phyloP scores from a whole-genome alignment of 2,113 vertebrate genomes.

The Pelmatolapia mariae region DNA sequence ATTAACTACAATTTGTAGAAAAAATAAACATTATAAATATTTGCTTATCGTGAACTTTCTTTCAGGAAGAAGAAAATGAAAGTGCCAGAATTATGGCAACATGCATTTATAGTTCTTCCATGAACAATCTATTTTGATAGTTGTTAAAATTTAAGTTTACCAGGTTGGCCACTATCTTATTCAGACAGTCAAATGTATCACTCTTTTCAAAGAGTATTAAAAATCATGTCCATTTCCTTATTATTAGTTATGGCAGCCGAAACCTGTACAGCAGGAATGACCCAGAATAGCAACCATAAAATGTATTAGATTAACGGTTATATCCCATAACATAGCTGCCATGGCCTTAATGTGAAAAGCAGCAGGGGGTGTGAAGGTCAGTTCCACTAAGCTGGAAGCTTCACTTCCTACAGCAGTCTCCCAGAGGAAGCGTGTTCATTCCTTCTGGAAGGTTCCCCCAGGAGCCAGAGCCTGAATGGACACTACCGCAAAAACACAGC shows the following conservation, averaged over 20 bases:
- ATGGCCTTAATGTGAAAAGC: conserved; percentile 55
- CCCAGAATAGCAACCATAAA: conserved; percentile 5
- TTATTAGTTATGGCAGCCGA: not conserved
- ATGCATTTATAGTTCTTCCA: not conserved
- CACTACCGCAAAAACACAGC: conserved; percentile 32
- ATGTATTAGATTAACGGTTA: conserved; percentile 16
- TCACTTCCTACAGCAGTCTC: conserved; percentile 53
- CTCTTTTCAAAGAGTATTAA: not conserved
- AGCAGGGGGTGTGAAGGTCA: conserved; percentile 40
- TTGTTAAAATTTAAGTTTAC: not conserved
- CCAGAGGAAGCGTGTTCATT: conserved; percentile 62
- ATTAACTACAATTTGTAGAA: not conserved
- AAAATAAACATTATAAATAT: not conserved
- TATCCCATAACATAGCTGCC: conserved; percentile 1
- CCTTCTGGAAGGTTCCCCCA: conserved; percentile 49
- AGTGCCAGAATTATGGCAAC: not conserved
- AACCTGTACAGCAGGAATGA: not conserved
- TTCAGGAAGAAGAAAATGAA: not conserved
- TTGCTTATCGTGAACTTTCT: not conserved
- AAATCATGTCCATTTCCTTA: not conserved
- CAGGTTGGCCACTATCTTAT: not conserved
- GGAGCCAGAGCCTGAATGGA: conserved; percentile 38
- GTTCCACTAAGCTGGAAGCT: conserved; percentile 44
- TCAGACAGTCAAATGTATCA: not conserved
- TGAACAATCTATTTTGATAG: not conserved